Conservation (phyloP, 2,797 vertebrate species). For the Sciurus vulgaris region DNA sequence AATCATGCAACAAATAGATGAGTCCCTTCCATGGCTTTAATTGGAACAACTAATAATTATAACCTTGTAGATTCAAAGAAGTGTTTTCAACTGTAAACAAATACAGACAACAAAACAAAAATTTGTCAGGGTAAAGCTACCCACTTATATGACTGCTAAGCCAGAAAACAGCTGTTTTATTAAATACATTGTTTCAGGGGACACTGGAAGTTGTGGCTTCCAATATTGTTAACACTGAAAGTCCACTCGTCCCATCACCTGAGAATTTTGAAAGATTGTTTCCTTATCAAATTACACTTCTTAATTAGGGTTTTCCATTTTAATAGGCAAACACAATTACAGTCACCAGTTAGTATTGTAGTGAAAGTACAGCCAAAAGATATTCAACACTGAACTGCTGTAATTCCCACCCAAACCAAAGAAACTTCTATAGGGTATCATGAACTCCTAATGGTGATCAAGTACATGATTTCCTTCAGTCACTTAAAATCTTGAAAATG, state of each 20-base stretch:
- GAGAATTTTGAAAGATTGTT: constrained; percentile 23
- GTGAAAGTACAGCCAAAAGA: neutral
- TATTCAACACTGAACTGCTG: neutral
- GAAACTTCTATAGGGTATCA: neutral
- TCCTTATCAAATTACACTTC: neutral
- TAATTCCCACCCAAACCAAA: neutral
- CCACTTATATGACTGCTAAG: constrained; percentile 70
- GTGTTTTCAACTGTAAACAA: constrained; percentile 84
- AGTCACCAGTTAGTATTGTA: neutral
- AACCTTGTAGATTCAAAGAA: constrained; percentile 80
- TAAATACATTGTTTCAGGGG: constrained; percentile 70
- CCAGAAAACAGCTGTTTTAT: constrained; percentile 53
- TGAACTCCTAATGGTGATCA: neutral
- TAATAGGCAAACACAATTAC: neutral
- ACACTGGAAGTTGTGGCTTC: neutral
- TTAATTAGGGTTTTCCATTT: constrained; percentile 10
- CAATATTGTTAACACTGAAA: neutral
- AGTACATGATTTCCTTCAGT: neutral
- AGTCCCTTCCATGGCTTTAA: constrained; percentile 75
- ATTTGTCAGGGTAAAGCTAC: constrained; percentile 63
- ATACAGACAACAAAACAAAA: constrained; percentile 80
- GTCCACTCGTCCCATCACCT: neutral
- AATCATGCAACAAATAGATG: constrained; percentile 82
- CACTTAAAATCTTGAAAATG: constrained; percentile 52
- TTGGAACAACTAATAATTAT: constrained; percentile 87